These are phyloP conservation scores for Urocitellus parryii DNA, from an alignment of 2,113 vertebrate genomes.

Conservation along the genomic window DNA sequence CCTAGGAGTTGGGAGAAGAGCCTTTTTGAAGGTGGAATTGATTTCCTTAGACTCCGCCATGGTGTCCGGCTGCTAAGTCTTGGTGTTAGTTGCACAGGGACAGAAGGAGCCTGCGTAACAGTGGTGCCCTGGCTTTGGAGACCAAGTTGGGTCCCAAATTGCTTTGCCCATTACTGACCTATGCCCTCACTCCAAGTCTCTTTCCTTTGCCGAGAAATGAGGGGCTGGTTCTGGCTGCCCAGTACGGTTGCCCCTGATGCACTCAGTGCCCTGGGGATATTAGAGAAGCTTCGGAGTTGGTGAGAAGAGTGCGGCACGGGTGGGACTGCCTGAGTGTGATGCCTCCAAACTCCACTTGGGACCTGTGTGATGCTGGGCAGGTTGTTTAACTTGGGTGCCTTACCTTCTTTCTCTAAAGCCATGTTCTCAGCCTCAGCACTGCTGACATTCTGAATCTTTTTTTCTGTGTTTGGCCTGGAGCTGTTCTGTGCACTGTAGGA, in stretches of 20 bases:
- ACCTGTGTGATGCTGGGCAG: background rate
- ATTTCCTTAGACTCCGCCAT: background rate
- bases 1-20: background rate
- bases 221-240: background rate
- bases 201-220: background rate
- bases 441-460: background rate
- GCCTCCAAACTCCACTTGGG: background rate
- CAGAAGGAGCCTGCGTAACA: rapidly evolving
- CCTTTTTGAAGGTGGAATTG: background rate
- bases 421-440: background rate
- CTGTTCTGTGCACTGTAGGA: background rate
- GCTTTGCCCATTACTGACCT: background rate
- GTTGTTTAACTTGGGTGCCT: background rate
- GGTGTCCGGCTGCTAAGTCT: background rate
- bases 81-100: no score
- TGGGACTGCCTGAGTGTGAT: background rate
- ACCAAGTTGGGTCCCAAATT: background rate
- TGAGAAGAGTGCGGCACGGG: background rate
- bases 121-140: background rate
- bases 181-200: background rate
- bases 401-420: background rate
- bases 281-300: background rate
- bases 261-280: background rate
- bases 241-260: rapidly evolving
- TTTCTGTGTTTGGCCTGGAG: background rate